phyloP scores from a whole-genome alignment of 2,888 invertebrate genomes.

The Leptopilina drosophilae region DNA sequence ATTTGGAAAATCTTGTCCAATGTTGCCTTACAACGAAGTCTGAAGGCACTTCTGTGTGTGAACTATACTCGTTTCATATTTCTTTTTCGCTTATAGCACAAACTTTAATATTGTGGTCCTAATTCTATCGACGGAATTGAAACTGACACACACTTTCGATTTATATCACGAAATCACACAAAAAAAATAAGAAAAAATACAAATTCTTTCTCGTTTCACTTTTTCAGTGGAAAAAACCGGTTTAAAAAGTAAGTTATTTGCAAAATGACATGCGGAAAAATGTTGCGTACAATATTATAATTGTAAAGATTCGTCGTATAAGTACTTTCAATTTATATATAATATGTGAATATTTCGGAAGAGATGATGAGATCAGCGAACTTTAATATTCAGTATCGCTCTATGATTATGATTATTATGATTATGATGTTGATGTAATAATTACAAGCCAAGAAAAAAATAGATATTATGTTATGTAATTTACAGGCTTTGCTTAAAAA shows the following conservation, averaged over 20 bases:
- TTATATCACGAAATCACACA: conserved; percentile 3
- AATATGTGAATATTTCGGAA: conserved; percentile 11
- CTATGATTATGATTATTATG: background rate
- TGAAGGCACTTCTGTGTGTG: background rate
- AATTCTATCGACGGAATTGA: conserved; percentile 21
- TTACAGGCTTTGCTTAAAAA: conserved; percentile 16
- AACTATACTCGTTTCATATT: conserved; percentile 24
- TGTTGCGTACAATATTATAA: conserved; percentile 17
- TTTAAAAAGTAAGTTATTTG: conserved; percentile 13
- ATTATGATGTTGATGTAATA: conserved; percentile 33
- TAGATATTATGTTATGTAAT: conserved; percentile 37
- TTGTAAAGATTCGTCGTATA: conserved; percentile 14
- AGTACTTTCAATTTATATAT: conserved; percentile 28
- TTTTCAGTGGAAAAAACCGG: background rate
- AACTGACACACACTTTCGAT: conserved; percentile 16
- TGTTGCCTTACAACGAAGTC: conserved; percentile 22
- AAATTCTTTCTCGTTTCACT: background rate
- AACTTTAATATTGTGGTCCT: conserved; percentile 11
- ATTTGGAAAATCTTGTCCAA: background rate
- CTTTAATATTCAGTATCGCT: conserved; percentile 25
- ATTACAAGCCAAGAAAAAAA: conserved; percentile 8
- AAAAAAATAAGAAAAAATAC: background rate
- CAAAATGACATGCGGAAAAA: conserved; percentile 27
- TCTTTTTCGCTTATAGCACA: conserved; percentile 13
- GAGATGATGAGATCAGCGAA: conserved; percentile 22